Base-by-base conservation (phyloP, 2,888 invertebrate species). In the Frankliniella fusca region DNA sequence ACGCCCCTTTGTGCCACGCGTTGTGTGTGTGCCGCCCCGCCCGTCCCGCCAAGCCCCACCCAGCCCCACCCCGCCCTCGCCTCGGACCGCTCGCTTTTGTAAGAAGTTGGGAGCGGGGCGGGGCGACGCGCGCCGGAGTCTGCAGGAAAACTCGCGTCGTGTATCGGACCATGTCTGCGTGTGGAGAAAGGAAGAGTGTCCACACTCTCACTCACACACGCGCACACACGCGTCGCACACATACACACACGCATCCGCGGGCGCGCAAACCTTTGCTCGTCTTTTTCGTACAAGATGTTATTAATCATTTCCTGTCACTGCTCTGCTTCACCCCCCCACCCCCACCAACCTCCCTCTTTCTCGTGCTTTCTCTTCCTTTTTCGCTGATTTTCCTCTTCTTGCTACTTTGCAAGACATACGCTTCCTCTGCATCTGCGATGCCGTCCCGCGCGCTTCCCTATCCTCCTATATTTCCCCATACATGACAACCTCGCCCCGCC, bases 241-340 rank as follows among this genome's bases (percentile, higher is more conserved):
- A 38, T 38, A 38, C 38, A 38, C 5, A 38, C 38, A 38, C 38
- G 61, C 61, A 18, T 20, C 7, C 15, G 3, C 61, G n/a, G 18
- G n/a, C 61, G n/a, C 61, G 61, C 61, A 61, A 18, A 61, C 11
- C 38, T 15, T n/a, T 61, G 54, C 54, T 54, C 54, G 54, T 18
- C 61, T 61, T 61, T 61, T 61, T 61, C 61, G 18, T 61, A n/a
- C 61, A 11, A 61, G 15, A 61, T 61, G 61, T 12, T 61, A 61
- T 61, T 61, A 61, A 61, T 61, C 61, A 61, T 61, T n/a, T n/a
- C 20, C 61, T n/a, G 61, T 61, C 61, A 61, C 61, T 61, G 61
- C 61, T 61, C 61, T 61, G n/a, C 18, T 61, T 18, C 15, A 3
- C 61, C 18, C 18, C 15, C 61, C 61, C 0, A 0, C 61, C 61